Conservation (phyloP, 1,140 invertebrate species). For the Musca domestica region DNA sequence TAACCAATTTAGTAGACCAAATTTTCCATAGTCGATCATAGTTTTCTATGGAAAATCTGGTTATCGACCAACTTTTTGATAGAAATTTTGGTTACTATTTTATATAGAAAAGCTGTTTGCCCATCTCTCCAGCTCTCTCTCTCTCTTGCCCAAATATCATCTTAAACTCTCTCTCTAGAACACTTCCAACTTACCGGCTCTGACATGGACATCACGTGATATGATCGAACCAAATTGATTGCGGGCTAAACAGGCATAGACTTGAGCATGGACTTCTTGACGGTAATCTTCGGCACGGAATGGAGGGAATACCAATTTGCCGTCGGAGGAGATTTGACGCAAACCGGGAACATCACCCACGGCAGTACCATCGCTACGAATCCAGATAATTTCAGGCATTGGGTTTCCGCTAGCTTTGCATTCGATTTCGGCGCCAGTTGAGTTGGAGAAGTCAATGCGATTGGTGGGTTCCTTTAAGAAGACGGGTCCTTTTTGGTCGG, state of each 20-base stretch:
- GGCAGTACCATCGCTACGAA: conserved; percentile 80
- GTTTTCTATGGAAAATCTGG: no score
- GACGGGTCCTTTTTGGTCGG: conserved; percentile 69
- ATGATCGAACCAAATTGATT: conserved; percentile 87
- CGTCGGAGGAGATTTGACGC: conserved; percentile 83
- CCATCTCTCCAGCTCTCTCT: conserved; percentile 7
- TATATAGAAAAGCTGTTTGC: background rate
- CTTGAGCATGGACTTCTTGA: conserved; percentile 90
- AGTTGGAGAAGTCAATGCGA: conserved; percentile 90
- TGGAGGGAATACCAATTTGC: conserved; percentile 89
- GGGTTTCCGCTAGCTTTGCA: conserved; percentile 89
- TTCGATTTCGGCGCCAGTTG: conserved; percentile 87
- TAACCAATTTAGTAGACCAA: no score
- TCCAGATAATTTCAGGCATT: conserved; percentile 89
- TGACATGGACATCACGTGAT: conserved; percentile 87
- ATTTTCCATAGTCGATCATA: no score
- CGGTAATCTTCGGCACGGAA: conserved; percentile 90
- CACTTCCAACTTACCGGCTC: conserved; percentile 75
- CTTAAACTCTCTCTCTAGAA: conserved; percentile 29
- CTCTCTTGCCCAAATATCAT: background rate
- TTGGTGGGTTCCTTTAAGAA: conserved; percentile 90
- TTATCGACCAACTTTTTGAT: background rate
- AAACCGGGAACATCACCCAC: conserved; percentile 86
- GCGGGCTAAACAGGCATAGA: conserved; percentile 86
- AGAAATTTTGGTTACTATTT: background rate